Conservation (phyloP, 2,113 vertebrate species). For the Coptodon rendalli region DNA sequence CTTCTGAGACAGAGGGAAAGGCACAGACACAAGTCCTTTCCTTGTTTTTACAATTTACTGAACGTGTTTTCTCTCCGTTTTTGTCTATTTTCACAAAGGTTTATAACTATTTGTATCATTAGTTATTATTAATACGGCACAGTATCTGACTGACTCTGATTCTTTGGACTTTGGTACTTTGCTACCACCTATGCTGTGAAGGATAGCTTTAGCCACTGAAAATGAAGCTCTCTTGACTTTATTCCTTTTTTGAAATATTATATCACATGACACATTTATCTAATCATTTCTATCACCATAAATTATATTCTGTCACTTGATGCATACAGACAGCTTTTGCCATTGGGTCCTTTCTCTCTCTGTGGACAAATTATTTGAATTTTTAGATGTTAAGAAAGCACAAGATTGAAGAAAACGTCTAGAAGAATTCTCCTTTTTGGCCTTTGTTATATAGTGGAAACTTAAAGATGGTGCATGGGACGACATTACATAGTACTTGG, state of each 20-base stretch:
- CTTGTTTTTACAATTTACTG: constrained; percentile 45
- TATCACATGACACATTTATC: background rate
- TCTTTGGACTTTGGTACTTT: constrained; percentile 44
- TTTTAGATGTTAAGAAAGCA: constrained; percentile 17
- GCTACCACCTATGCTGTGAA: constrained; percentile 47
- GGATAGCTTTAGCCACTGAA: constrained; percentile 36
- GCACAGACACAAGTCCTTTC: constrained; percentile 9
- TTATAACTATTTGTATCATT: constrained; percentile 66
- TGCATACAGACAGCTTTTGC: background rate
- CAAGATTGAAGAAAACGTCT: background rate
- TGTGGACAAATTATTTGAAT: background rate
- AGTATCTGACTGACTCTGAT: constrained; percentile 46
- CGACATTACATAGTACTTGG: constrained; percentile 1
- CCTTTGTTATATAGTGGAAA: background rate
- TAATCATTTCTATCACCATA: constrained; percentile 2
- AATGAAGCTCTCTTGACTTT: background rate
- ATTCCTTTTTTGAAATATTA: background rate
- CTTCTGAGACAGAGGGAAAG: constrained; percentile 62
- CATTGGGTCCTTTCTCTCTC: constrained; percentile 9
- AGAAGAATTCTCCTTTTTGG: background rate
- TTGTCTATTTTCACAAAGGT: constrained; percentile 59
- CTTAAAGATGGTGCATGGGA: constrained; percentile 23
- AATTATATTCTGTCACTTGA: background rate
- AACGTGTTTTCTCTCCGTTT: constrained; percentile 47
- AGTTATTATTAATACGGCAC: constrained; percentile 46